These are phyloP conservation scores for Cavia aperea DNA, from an alignment of 2,113 vertebrate genomes.

Conservation along the genomic window DNA sequence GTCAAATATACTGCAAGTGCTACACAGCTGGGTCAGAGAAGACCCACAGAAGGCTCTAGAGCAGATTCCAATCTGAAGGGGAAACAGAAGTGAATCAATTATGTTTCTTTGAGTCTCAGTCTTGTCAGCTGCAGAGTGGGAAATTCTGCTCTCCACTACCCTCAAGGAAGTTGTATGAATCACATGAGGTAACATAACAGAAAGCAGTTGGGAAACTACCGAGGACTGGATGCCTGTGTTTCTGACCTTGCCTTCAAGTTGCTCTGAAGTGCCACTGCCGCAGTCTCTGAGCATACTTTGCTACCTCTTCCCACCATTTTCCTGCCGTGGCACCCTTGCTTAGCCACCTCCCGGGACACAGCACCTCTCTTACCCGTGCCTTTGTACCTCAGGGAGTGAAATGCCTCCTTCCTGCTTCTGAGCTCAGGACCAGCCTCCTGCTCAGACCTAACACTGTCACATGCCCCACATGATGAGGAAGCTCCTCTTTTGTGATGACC, in stretches of 20 bases:
- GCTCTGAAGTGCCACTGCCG: not conserved
- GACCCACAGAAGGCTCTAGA: not conserved
- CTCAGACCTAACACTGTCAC: no score
- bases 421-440: not conserved
- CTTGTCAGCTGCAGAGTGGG: not conserved
- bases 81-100: not conserved
- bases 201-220: not conserved
- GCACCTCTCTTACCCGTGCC: not conserved
- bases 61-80: not conserved
- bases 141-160: not conserved
- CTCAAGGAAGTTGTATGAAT: not conserved
- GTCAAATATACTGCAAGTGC: not conserved
- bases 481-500: not conserved
- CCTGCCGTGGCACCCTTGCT: not conserved
- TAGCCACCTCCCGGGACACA: not conserved
- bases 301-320: not conserved
- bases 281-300: not conserved
- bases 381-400: not conserved
- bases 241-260: not conserved
- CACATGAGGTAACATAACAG: not conserved
- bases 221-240: not conserved
- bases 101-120: not conserved
- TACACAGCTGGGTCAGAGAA: not conserved
- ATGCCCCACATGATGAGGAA: not conserved
- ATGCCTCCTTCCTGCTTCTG: not conserved